Evolutionary conservation across 2,797 vertebrate genomes (phyloP), one percentile per base, ranked within the genome.

Genomic region (Novumbra hubbsi): DNA sequence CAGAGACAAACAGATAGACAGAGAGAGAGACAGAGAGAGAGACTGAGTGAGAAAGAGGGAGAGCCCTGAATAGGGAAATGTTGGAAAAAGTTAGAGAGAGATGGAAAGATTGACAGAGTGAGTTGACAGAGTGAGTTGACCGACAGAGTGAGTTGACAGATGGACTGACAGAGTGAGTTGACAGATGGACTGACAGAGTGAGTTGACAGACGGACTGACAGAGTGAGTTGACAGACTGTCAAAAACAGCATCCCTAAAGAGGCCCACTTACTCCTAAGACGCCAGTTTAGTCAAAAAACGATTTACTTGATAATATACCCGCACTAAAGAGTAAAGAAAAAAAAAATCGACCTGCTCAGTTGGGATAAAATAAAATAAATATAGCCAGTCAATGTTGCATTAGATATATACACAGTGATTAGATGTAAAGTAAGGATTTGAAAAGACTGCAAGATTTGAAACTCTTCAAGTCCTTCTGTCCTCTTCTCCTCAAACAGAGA

Each of bases 401-500:
- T 11, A 45, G 41, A 14, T 45, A 3, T 11, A 12, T 45, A 45
- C 41, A 45, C 41, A 45, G 9, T 45, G 41, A 45, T 45, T 45
- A 11, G 41, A 45, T 45, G 41, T 45, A 14, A 9, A 0, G 41
- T 8, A 14, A 45, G 11, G 41, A 45, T 45, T 45, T 45, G 11
- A 45, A 45, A 45, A 45, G 41, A 14, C 12, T 14, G 34, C 8
- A 8, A 38, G 34, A 38, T 38, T 55, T 19, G 7, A 34, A 67
- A 27, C 17, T 48, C 75, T 74, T 72, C 72, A 65, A 79, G 64
- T 32, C 70, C 38, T 66, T 15, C 27, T 7, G 24, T 32, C 52
- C 21, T 52, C 48, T 19, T 9, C 27, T 60, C 73, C 64, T 52
- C 67, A 70, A 32, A 65, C 83, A 76, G 80, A 80, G 24, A 62